Evolutionary conservation across 1,140 invertebrate species (phyloP), one percentile per base, ranked within the genome.

Genomic region (Drosophila kikkawai): DNA sequence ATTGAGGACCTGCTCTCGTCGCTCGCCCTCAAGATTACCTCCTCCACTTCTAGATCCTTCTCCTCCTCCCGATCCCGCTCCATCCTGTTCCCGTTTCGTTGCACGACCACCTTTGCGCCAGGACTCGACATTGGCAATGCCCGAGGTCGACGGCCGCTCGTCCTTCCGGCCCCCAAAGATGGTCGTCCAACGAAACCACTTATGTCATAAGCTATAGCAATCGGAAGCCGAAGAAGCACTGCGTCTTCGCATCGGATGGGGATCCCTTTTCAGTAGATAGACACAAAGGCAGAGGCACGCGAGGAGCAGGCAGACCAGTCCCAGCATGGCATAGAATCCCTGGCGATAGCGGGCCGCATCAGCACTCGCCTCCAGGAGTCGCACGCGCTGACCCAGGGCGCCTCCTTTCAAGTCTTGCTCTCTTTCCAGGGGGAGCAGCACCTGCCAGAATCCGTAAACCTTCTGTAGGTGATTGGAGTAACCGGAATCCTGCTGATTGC

Each of bases 141-240:
- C 86, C 44, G 81, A 57, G 45, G 59, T 82, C 75, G 67, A 67
- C n/a, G 64, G 70, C 57, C 26, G 48, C 50, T 75, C 67, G 48
- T 61, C 79, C 34, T 77, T 70, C 17, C 55, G 17, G 50, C 70
- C 69, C 37, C 83, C 78, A 80, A 92, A 87, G 74, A 91, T 82
- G 74, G 77, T 88, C 77, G 82, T 80, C 70, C 91, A 92, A 79
- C 91, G 79, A 80, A 92, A 85, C 88, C 88, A 92, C 82, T 87
- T 92, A 71, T 87, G 92, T 93, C 92, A 93, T 93, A 93, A 93
- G 36, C 76, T 75, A 57, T 77, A 90, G 56, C 75, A 78, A 9
- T 56, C 53, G 15, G 80, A 50, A 8, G 60, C 71, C 22, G 66
- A 61, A 0, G 76, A 80, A 0, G 60, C 41, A 60, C 53, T 69